These are phyloP conservation scores for Axis porcinus DNA, from an alignment of 2,113 vertebrate genomes.

Conservation along the genomic window DNA sequence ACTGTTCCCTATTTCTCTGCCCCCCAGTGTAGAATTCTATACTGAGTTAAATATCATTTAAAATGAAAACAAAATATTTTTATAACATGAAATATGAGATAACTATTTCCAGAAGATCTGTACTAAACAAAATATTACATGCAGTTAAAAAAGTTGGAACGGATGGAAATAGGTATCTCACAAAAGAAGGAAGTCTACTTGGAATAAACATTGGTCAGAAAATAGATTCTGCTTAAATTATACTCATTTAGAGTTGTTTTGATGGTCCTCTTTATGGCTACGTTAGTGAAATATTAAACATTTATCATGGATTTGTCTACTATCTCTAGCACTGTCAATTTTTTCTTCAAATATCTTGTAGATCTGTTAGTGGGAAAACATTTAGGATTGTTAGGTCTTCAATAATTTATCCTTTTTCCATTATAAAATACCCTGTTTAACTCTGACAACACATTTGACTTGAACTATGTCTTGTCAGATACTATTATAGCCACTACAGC, in stretches of 20 bases:
- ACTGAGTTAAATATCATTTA: not conserved
- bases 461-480: not conserved
- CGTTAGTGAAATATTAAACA: not conserved
- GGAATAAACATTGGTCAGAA: not conserved
- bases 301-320: not conserved
- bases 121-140: not conserved
- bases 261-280: not conserved
- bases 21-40: not conserved
- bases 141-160: not conserved
- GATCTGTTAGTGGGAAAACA: not conserved
- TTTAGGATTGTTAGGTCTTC: not conserved
- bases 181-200: not conserved
- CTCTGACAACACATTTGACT: not conserved
- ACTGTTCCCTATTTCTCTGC: not conserved
- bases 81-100: not conserved
- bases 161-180: not conserved
- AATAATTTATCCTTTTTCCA: not conserved
- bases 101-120: not conserved
- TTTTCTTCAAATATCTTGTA: not conserved
- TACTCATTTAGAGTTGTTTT: not conserved
- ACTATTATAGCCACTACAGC: not conserved
- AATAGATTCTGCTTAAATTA: not conserved
- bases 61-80: not conserved
- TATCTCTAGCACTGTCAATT: not conserved
- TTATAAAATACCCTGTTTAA: not conserved